Evolutionary conservation across 2,888 invertebrate genomes (phyloP), one percentile per base, ranked within the genome.

Genomic region (Podotricha telesiphe): DNA sequence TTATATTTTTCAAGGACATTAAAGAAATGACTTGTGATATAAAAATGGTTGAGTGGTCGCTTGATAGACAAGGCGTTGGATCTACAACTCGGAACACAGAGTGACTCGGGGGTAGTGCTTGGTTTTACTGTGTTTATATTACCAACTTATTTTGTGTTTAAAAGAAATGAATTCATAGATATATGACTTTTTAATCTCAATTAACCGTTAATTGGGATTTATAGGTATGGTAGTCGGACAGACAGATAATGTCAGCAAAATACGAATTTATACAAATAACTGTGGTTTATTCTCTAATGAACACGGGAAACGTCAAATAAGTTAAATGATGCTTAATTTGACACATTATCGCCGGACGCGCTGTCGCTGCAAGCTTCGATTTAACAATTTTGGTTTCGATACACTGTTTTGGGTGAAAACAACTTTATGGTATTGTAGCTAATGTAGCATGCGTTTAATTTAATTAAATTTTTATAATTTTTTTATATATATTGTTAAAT

Each of bases 251-350:
- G 15, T 40, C 58, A 42, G 40, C 58, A 42, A 58, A 58, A 58
- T 20, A 42, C 8, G 40, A 58, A 20, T 58, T 40, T 19, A 20
- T 20, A 58, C 58, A 42, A 42, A 55, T 55, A 20, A 20, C 40
- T 37, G 17, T 17, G 56, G 37, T 40, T 19, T 13, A 7, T 40
- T 0, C 56, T 56, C 19, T 56, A 56, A 56, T 56, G 56, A 42
- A 58, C 40, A 37, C 20, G 40, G 15, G 2, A 42, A 58, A 40
- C 15, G 58, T 58, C 20, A 22, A 40, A 58, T 58, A 58, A 58
- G 20, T 42, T 40, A 42, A 42, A 58, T 15, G 15, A 58, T 42
- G 42, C 42, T 58, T 58, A 58, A 58, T 58, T 58, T 42, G 42
- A 58, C 58, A 58, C 58, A 42, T 58, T n/a, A 42, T 4, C 42